Percentiles rank a stretch among this genome's conserved stretches.
These are phyloP conservation scores for Ambastaia sidthimunki DNA, from an alignment of 2,797 vertebrate genomes.

Conservation along the genomic window DNA sequence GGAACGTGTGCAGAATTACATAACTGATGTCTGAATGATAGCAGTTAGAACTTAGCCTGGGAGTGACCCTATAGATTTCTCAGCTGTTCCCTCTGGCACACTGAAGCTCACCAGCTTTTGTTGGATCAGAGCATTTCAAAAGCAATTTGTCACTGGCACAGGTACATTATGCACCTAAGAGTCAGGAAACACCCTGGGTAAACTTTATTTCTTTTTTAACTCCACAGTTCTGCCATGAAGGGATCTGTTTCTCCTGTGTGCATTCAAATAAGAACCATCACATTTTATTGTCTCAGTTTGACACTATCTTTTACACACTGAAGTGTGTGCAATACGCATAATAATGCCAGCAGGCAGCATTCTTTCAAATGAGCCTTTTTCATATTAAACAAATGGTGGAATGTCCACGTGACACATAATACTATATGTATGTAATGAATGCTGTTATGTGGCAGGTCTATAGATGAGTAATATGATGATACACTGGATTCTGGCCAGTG, in stretches of 20 bases:
- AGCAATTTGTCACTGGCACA: constrained; percentile 38
- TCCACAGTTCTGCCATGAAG: constrained; percentile 15
- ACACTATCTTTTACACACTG: constrained; percentile 14
- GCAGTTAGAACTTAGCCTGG: constrained; percentile 37
- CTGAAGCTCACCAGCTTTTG: background rate
- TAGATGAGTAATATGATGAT: constrained; percentile 24
- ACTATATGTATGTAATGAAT: constrained; percentile 29
- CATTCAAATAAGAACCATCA: constrained; percentile 8
- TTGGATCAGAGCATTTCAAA: constrained; percentile 34
- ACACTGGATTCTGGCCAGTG: constrained; percentile 28
- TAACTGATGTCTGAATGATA: constrained; percentile 43
- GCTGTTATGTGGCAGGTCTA: constrained; percentile 22
- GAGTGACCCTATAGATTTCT: constrained; percentile 27
- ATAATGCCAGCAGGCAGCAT: constrained; percentile 33
- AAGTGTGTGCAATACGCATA: constrained; percentile 26
- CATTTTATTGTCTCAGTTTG: constrained; percentile 29
- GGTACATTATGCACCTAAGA: constrained; percentile 40
- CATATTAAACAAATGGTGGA: constrained; percentile 13
- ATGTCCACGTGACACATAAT: constrained; percentile 30
- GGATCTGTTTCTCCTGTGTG: constrained; percentile 36
- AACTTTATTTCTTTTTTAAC: constrained; percentile 23
- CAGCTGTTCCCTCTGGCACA: constrained; percentile 29
- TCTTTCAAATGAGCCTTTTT: constrained; percentile 45
- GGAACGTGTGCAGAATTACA: constrained; percentile 34
- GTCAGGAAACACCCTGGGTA: constrained; percentile 48